Evolutionary conservation across 1,140 invertebrate genomes (phyloP).

Genomic region (Solenopsis invicta): DNA sequence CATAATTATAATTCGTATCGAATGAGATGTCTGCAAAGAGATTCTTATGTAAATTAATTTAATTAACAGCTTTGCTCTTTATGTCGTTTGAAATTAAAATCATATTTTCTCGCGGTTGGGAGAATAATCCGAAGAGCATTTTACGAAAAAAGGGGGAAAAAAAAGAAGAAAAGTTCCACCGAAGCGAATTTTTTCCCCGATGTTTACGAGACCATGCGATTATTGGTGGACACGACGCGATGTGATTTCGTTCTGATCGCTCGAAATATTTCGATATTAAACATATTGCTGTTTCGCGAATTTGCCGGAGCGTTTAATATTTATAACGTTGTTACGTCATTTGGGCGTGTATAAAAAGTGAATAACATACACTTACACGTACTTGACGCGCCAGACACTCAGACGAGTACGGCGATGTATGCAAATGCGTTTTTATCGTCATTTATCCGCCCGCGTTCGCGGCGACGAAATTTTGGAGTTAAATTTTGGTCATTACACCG

Average conservation of each 20-base stretch:
- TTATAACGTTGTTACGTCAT: slow-evolving; percentile 51
- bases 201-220: not conserved
- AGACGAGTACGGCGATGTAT: slow-evolving; percentile 19
- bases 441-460: slow-evolving; percentile 51
- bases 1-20: not conserved
- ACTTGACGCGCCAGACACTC: not conserved
- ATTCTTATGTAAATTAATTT: not conserved
- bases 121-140: slow-evolving; percentile 5
- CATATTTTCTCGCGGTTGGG: not conserved
- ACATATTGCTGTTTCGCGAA: slow-evolving; percentile 36
- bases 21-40: not conserved
- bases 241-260: slow-evolving; percentile 45
- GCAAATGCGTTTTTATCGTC: slow-evolving; percentile 53
- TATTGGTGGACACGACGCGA: slow-evolving; percentile 30
- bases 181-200: slow-evolving; percentile 32
- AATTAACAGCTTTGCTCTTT: not conserved
- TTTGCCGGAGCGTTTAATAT: slow-evolving; percentile 51
- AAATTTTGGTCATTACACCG: slow-evolving; percentile 54
- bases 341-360: slow-evolving; percentile 44
- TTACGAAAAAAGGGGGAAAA: not conserved
- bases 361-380: slow-evolving; percentile 49
- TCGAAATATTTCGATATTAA: slow-evolving; percentile 60
- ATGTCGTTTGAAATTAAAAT: slow-evolving; percentile 25
- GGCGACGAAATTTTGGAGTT: slow-evolving; percentile 47
- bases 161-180: not conserved